Evolutionary conservation across 2,797 vertebrate species (phyloP).

Genomic region (Chaenodraco wilsoni): DNA sequence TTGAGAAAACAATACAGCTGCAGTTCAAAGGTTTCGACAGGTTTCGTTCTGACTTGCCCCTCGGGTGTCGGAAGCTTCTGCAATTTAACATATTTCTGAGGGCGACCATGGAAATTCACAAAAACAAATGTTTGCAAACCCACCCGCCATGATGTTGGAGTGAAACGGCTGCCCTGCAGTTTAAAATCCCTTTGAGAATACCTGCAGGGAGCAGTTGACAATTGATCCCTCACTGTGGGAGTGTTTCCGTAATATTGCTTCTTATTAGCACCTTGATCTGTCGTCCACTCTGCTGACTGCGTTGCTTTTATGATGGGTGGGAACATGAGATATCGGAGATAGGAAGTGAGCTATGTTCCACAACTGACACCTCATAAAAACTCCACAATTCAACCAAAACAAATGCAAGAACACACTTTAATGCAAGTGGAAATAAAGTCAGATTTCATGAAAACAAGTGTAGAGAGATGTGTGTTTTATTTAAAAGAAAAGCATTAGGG

Average conservation of each 20-base stretch:
- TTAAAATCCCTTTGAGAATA: conserved; percentile 46
- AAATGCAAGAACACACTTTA: background rate
- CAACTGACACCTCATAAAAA: conserved; percentile 37
- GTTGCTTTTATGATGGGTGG: conserved; percentile 71
- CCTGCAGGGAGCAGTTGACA: conserved; percentile 1
- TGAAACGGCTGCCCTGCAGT: conserved; percentile 4
- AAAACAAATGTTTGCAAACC: conserved; percentile 42
- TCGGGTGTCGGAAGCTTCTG: too few relatives aligned
- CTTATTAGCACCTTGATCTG: conserved; percentile 56
- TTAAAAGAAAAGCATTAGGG: conserved; percentile 82
- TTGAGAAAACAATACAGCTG: background rate
- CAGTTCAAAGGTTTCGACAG: background rate
- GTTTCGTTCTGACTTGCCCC: background rate
- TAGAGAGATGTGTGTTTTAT: conserved; percentile 86
- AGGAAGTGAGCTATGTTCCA: conserved; percentile 19
- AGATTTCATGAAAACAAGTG: conserved; percentile 46
- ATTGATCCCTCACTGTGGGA: conserved; percentile 32
- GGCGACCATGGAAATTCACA: background rate
- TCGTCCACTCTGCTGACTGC: conserved; percentile 60
- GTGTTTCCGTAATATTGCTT: conserved; percentile 44
- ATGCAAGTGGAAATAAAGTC: conserved; percentile 16
- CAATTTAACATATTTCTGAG: background rate
- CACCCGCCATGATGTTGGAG: conserved; percentile 74
- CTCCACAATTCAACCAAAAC: background rate
- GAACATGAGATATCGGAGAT: conserved; percentile 50